Evolutionary conservation across 1,140 invertebrate genomes (phyloP).

Genomic region (Arctopsyche grandis): DNA sequence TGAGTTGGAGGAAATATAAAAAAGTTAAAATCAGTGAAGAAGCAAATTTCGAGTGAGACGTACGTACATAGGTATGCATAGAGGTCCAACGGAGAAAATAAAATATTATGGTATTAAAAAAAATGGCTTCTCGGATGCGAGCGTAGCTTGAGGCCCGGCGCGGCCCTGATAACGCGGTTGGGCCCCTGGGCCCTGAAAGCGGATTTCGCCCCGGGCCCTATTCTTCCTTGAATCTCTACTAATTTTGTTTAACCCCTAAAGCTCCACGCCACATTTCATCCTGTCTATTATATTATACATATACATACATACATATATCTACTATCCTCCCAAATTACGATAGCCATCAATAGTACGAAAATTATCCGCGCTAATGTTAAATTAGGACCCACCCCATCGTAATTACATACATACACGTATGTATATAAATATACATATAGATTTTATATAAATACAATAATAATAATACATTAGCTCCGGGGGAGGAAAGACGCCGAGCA

Average conservation of each 20-base stretch:
- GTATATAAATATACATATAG: too few relatives aligned
- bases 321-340: not conserved
- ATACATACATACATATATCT: not conserved
- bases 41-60: not conserved
- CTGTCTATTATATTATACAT: not conserved
- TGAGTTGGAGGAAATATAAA: not conserved
- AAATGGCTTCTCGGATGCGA: not conserved
- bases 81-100: not conserved
- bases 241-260: constrained; percentile 2
- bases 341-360: not conserved
- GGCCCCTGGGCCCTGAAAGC: not conserved
- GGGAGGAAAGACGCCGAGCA: too few relatives aligned
- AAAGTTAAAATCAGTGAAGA: not conserved
- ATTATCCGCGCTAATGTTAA: not conserved
- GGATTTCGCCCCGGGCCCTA: not conserved
- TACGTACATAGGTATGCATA: not conserved
- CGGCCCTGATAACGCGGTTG: not conserved
- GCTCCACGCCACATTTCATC: not conserved
- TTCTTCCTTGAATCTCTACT: constrained; percentile 12
- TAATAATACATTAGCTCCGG: too few relatives aligned
- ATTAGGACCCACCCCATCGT: too few relatives aligned
- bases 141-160: not conserved
- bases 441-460: too few relatives aligned
- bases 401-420: not conserved
- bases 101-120: not conserved